Evolutionary conservation across 53 echinoderm and acorn worm species (phyloP).

Genomic region (Echinometra lucunter): DNA sequence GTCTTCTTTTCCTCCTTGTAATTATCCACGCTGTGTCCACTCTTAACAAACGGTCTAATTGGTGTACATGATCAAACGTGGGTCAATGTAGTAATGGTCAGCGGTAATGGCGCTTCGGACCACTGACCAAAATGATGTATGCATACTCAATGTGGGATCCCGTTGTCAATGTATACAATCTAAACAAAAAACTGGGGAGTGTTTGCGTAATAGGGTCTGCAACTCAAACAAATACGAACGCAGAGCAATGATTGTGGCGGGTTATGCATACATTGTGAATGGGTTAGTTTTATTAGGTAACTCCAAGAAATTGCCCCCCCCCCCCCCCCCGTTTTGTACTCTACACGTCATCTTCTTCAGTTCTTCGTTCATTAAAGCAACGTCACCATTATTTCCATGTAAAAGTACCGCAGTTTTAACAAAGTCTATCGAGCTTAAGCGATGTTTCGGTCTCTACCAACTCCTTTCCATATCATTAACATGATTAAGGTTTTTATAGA

Average conservation of each 20-base stretch:
- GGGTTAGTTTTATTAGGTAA: neutral
- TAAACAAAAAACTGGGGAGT: slow-evolving; percentile 32
- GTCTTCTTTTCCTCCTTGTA: slow-evolving; percentile 35
- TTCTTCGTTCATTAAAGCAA: neutral
- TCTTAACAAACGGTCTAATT: slow-evolving; percentile 14
- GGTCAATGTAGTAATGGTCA: neutral
- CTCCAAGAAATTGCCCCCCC: neutral
- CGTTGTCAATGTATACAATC: slow-evolving; percentile 66
- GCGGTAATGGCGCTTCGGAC: neutral
- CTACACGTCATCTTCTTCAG: neutral
- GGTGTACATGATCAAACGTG: neutral
- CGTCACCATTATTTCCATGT: neutral
- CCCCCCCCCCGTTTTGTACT: neutral
- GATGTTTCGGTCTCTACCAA: too few species aligned
- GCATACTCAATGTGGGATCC: neutral
- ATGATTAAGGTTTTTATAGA: too few species aligned
- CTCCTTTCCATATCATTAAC: too few species aligned
- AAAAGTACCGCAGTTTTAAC: neutral
- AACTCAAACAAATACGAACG: slow-evolving; percentile 48
- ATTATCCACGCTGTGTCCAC: slow-evolving; percentile 22
- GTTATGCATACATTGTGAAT: neutral
- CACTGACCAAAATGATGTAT: slow-evolving; percentile 42
- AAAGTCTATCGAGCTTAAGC: neutral
- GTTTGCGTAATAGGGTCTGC: slow-evolving; percentile 62
- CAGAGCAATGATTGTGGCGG: neutral